Conservation (phyloP, 2,888 invertebrate genomes). For the Bibio marci region DNA sequence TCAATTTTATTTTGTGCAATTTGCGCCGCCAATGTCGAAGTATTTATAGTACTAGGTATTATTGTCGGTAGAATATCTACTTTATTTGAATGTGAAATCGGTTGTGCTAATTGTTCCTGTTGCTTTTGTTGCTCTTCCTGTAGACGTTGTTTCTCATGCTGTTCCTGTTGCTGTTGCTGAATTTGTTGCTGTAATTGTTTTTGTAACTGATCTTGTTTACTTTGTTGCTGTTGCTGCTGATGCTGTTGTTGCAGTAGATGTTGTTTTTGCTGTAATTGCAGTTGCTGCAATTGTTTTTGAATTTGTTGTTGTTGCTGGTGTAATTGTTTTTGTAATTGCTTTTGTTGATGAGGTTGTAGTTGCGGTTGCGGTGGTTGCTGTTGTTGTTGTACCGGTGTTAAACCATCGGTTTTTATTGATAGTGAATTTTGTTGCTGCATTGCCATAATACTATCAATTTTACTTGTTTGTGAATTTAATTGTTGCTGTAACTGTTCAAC, state of each 20-base stretch:
- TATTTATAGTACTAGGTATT: neutral
- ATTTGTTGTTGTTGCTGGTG: slow-evolving; percentile 1
- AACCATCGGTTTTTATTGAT: no score
- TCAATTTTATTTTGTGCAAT: neutral
- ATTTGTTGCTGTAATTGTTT: neutral
- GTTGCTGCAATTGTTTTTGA: neutral
- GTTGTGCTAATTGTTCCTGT: no score
- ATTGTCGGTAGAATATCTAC: no score
- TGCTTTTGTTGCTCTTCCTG: no score
- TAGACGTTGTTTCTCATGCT: neutral
- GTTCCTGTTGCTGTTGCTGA: neutral
- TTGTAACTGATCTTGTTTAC: slow-evolving; percentile 1
- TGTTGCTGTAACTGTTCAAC: no score
- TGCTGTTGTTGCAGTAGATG: neutral
- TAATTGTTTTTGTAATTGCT: neutral
- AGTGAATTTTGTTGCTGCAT: no score
- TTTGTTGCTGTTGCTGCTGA: neutral
- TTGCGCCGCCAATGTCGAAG: neutral
- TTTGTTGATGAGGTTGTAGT: neutral
- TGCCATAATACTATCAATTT: no score
- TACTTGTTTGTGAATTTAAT: no score
- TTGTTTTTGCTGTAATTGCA: neutral
- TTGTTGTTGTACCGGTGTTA: no score
- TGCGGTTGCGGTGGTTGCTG: no score
- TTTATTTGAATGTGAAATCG: no score